Conservation (phyloP, 64 coral and sea anemone genomes). For the Cladopsammia gracilis region DNA sequence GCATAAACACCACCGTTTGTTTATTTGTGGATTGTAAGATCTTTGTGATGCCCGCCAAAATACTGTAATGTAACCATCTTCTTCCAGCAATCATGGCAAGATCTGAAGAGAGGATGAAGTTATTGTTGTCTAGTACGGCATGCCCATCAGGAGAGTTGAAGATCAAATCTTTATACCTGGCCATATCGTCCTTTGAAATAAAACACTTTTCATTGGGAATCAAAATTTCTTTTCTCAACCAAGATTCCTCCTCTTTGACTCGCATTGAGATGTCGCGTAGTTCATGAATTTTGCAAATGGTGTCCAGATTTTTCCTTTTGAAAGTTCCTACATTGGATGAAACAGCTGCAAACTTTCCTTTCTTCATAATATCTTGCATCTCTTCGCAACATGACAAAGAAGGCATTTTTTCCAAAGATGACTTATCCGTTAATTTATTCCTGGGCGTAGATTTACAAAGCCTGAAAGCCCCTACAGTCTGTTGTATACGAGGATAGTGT, state of each 20-base stretch:
- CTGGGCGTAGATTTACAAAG: too few species aligned
- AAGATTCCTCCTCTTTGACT: conserved; percentile 27
- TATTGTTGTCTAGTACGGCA: not conserved
- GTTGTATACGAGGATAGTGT: too few species aligned
- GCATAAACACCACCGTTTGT: too few species aligned
- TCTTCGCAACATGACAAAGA: conserved; percentile 4
- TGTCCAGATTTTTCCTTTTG: not conserved
- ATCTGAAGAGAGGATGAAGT: conserved; percentile 54
- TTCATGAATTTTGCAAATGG: conserved; percentile 1
- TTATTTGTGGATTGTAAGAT: too few species aligned
- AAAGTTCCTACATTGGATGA: conserved; percentile 17
- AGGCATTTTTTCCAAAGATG: conserved; percentile 5
- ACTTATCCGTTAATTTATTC: too few species aligned
- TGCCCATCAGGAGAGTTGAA: conserved; percentile 24
- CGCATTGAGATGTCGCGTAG: not conserved
- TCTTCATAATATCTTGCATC: not conserved
- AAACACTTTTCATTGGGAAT: too few species aligned
- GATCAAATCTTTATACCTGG: not conserved
- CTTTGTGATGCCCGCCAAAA: conserved; percentile 10
- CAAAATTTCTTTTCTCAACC: conserved; percentile 10
- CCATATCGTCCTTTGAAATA: too few species aligned
- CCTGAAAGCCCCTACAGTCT: too few species aligned
- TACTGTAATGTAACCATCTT: conserved; percentile 43
- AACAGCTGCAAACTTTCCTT: conserved; percentile 2
- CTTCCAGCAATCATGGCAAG: conserved; percentile 23